A percentile compares a stretch with the other conserved stretches of the same genome.
Evolutionary conservation across 2,797 vertebrate genomes (phyloP).

Genomic region (Lepus townsendii): DNA sequence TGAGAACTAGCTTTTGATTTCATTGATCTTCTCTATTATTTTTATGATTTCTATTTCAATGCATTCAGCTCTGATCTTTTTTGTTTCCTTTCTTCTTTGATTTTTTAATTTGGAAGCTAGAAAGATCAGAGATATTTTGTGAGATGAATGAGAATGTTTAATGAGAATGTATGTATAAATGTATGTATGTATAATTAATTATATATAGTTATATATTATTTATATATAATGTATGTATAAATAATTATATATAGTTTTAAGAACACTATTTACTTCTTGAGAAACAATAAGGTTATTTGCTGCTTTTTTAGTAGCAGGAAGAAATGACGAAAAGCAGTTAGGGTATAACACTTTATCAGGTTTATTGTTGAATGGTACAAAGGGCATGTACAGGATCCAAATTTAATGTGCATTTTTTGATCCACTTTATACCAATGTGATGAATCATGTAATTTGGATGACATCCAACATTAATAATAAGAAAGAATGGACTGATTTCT

Average conservation of each 20-base stretch:
- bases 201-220: not conserved
- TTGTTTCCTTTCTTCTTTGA: not conserved
- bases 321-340: not conserved
- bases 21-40: not conserved
- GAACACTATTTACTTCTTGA: not conserved
- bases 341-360: not conserved
- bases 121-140: not conserved
- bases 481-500: conserved; percentile 41
- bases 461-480: not conserved
- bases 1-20: too few species aligned
- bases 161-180: not conserved
- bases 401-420: not conserved
- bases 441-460: conserved; percentile 43
- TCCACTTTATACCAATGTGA: not conserved
- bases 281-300: not conserved
- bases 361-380: not conserved
- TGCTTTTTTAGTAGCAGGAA: not conserved
- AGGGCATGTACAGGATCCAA: not conserved
- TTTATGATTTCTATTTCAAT: not conserved
- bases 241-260: not conserved
- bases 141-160: not conserved
- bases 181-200: not conserved
- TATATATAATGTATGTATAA: too few species aligned
- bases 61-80: not conserved
- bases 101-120: not conserved